A percentile compares a stretch with the other conserved stretches of the same genome.
Evolutionary conservation across 1,140 invertebrate genomes (phyloP).

Genomic region (Hypsibius dujardini): DNA sequence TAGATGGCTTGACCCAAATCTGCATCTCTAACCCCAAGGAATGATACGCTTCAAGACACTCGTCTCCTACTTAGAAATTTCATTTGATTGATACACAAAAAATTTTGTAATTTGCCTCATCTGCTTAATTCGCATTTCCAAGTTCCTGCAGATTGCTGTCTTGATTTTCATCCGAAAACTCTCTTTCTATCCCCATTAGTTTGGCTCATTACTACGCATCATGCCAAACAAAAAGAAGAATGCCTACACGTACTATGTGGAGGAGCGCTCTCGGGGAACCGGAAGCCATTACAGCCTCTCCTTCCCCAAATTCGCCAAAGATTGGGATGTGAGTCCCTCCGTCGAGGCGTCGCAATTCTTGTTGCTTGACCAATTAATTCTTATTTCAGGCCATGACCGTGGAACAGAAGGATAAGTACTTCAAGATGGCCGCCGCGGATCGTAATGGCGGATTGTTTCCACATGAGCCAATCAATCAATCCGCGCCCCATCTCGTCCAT

Average conservation of each 20-base stretch:
- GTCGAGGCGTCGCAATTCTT: not conserved
- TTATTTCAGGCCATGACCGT: not conserved
- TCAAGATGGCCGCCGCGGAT: not conserved
- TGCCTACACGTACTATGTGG: not conserved
- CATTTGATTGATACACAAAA: too few relatives aligned
- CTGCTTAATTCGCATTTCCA: too few relatives aligned
- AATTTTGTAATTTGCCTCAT: too few relatives aligned
- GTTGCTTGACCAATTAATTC: not conserved
- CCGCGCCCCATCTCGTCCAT: not conserved
- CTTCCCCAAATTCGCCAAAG: not conserved
- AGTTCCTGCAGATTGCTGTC: too few relatives aligned
- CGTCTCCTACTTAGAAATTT: too few relatives aligned
- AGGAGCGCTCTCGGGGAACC: not conserved
- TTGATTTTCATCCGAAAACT: too few relatives aligned
- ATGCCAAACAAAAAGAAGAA: not conserved
- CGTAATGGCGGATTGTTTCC: not conserved
- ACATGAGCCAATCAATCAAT: not conserved
- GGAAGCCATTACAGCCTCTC: not conserved
- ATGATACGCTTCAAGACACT: too few relatives aligned
- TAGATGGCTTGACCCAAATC: too few relatives aligned
- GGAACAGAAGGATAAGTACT: not conserved
- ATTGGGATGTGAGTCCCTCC: not conserved
- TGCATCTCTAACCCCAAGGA: too few relatives aligned
- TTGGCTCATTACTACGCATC: too few relatives aligned
- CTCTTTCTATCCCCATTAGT: too few relatives aligned